Evolutionary conservation across 2,797 vertebrate species (phyloP).

Genomic region (Smutsia gigantea): DNA sequence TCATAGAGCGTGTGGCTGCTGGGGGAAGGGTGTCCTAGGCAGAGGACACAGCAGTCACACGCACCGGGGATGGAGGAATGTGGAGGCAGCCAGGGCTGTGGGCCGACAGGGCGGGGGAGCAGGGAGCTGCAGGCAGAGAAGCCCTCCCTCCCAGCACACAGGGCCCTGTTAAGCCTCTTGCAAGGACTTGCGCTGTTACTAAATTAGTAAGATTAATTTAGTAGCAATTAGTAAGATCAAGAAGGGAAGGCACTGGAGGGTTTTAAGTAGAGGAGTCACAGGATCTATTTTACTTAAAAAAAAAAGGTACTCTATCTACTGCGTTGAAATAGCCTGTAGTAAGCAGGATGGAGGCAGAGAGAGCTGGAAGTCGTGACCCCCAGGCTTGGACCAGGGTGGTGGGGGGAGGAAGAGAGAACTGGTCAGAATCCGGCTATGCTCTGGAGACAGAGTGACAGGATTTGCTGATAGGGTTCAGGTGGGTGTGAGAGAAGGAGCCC

Average conservation of each 20-base stretch:
- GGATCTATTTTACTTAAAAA: not conserved
- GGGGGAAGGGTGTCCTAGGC: not conserved
- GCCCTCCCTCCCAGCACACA: rapidly evolving
- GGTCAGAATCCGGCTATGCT: not conserved
- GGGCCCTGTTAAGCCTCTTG: not conserved
- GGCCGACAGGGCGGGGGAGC: not conserved
- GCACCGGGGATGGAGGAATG: not conserved
- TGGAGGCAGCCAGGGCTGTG: too few relatives aligned
- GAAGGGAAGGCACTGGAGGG: not conserved
- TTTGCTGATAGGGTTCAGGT: not conserved
- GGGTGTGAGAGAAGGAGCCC: not conserved
- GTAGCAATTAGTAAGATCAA: too few relatives aligned
- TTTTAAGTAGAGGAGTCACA: not conserved
- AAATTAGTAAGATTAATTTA: too few relatives aligned
- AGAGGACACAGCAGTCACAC: not conserved
- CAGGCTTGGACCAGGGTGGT: too few relatives aligned
- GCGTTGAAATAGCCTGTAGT: not conserved
- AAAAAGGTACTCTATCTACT: too few relatives aligned
- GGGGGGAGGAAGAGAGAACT: not conserved
- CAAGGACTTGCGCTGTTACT: not conserved
- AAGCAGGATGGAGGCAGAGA: not conserved
- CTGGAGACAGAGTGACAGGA: not conserved
- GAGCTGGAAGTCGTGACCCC: not conserved
- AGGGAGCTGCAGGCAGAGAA: not conserved
- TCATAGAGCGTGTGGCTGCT: rapidly evolving